These are phyloP conservation scores for Cromileptes altivelis DNA, from an alignment of 2,113 vertebrate genomes.

Conservation along the genomic window DNA sequence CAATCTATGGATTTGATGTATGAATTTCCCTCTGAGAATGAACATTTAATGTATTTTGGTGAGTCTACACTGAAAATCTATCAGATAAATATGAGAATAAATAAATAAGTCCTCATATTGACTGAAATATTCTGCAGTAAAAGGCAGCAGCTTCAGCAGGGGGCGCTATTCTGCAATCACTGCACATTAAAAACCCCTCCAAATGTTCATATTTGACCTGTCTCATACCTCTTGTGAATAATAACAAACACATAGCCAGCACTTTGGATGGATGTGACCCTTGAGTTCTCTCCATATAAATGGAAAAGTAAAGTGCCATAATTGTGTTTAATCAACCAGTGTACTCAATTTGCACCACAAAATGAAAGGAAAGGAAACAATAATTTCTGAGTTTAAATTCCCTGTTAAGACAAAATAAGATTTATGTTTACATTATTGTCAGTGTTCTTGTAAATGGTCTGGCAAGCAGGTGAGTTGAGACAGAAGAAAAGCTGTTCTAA, in stretches of 20 bases:
- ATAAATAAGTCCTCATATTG: neutral
- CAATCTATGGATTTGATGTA: neutral
- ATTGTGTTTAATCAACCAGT: neutral
- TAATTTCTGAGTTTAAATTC: neutral
- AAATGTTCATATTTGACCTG: neutral
- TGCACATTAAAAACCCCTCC: neutral
- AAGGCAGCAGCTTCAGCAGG: constrained; percentile 48
- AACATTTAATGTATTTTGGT: neutral
- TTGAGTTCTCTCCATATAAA: constrained; percentile 3
- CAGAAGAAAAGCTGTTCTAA: neutral
- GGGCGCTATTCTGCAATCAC: constrained; percentile 60
- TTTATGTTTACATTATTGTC: neutral
- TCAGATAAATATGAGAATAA: no score
- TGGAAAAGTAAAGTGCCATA: neutral
- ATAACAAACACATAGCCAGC: neutral
- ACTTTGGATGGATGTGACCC: neutral
- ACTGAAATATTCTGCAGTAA: neutral
- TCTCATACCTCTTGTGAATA: neutral
- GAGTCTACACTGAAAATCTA: neutral
- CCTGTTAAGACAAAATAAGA: neutral
- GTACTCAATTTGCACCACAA: neutral
- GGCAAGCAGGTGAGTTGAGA: constrained; percentile 9
- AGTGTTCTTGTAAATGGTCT: neutral
- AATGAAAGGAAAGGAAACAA: neutral
- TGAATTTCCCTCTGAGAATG: neutral